phyloP scores from a whole-genome alignment of 2,797 vertebrate genomes.

The Danio choprae region DNA sequence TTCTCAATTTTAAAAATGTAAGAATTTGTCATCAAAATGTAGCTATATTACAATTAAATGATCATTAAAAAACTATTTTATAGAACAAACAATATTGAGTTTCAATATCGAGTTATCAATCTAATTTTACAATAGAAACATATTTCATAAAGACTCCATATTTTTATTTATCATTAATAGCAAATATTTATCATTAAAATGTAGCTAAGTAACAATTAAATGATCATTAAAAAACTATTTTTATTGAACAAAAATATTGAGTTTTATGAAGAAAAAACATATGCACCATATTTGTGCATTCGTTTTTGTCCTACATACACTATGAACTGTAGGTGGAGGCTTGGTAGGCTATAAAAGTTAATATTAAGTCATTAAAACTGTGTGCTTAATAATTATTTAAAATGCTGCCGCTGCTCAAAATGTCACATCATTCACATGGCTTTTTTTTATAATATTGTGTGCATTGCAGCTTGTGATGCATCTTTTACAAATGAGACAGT shows the following conservation, averaged over 20 bases:
- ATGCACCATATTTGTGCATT: neutral
- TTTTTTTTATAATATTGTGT: neutral
- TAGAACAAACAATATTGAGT: neutral
- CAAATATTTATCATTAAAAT: neutral
- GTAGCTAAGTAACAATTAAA: neutral
- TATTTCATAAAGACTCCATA: too few species aligned
- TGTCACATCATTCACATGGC: neutral
- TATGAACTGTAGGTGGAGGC: neutral
- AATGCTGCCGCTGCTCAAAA: neutral
- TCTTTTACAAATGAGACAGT: conserved; percentile 34
- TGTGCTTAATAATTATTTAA: neutral
- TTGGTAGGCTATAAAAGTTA: neutral
- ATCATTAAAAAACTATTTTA: neutral
- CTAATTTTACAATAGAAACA: too few species aligned
- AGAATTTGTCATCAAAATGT: neutral
- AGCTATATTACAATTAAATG: neutral
- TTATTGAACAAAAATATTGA: neutral
- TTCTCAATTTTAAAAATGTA: too few species aligned
- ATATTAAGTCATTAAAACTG: neutral
- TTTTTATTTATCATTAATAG: too few species aligned
- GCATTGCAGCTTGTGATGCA: conserved; percentile 5
- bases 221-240: neutral
- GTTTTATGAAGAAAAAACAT: neutral
- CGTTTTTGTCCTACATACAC: neutral
- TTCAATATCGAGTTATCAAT: too few species aligned